phyloP scores from a whole-genome alignment of 2,888 invertebrate genomes.

The Dryadula phaetusa region DNA sequence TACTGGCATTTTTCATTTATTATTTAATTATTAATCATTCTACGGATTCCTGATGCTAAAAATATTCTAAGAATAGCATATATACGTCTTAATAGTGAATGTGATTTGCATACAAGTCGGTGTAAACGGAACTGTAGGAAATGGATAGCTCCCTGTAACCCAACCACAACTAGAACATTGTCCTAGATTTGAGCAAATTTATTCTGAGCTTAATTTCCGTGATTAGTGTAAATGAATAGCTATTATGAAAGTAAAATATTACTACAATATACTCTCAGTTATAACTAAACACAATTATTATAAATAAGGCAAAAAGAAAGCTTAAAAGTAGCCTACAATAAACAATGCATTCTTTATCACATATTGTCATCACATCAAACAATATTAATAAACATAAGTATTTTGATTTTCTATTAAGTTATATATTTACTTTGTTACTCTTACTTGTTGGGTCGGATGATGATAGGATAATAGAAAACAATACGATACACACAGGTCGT shows the following conservation, averaged over 20 bases:
- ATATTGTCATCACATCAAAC: neutral
- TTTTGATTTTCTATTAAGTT: neutral
- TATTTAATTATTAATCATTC: constrained; percentile 32
- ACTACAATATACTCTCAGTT: neutral
- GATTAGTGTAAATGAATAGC: neutral
- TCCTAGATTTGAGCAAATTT: constrained; percentile 14
- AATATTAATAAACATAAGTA: neutral
- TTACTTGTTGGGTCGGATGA: neutral
- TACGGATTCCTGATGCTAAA: no score
- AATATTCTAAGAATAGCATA: constrained; percentile 21
- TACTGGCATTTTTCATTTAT: constrained; percentile 16
- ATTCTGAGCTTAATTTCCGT: neutral
- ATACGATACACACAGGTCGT: constrained; percentile 82
- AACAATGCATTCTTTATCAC: neutral
- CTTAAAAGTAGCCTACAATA: neutral
- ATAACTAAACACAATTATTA: neutral
- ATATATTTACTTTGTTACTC: neutral
- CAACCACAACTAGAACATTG: constrained; percentile 20
- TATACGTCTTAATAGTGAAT: constrained; percentile 26
- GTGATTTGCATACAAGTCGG: constrained; percentile 36
- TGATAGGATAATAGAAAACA: neutral
- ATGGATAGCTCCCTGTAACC: constrained; percentile 27
- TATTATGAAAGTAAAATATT: neutral
- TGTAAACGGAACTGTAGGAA: constrained; percentile 34
- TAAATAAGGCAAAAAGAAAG: neutral